Conservation (phyloP, 64 coral and sea anemone genomes). For the Trachythela sp. region DNA sequence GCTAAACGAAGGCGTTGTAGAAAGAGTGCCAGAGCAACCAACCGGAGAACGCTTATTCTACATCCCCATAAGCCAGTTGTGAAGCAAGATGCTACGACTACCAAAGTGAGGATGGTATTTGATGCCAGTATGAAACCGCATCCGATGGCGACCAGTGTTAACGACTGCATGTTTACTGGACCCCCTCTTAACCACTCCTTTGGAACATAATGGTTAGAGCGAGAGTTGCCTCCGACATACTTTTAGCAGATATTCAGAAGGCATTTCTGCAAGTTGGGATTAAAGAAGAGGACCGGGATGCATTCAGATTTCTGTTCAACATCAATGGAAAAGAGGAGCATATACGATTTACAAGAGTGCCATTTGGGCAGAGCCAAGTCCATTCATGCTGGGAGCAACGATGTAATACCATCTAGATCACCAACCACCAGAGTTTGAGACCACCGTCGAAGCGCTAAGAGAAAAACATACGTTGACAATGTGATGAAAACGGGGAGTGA, state of each 20-base stretch:
- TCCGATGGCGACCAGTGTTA: no score
- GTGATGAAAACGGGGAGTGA: background rate
- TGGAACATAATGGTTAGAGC: constrained; percentile 8
- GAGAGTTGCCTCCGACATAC: background rate
- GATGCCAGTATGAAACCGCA: no score
- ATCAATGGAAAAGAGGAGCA: background rate
- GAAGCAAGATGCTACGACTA: no score
- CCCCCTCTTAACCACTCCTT: background rate
- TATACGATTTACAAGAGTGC: background rate
- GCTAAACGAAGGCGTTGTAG: no score
- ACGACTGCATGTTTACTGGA: background rate
- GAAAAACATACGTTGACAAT: constrained; percentile 14
- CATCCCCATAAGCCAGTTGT: no score
- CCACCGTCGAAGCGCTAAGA: background rate
- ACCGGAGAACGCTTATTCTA: no score
- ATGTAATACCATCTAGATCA: background rate
- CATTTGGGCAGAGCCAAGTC: background rate
- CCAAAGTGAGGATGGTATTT: no score
- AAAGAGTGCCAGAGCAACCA: no score
- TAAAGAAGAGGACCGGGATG: background rate
- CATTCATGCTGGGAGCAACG: no score
- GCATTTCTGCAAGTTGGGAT: background rate
- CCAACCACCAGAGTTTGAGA: background rate
- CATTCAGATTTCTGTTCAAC: background rate
- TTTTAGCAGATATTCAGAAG: background rate